Percentiles rank a stretch among this genome's conserved stretches.
These are phyloP conservation scores for Pachymerium ferrugineum DNA, from an alignment of 2,888 invertebrate species.

Conservation along the genomic window DNA sequence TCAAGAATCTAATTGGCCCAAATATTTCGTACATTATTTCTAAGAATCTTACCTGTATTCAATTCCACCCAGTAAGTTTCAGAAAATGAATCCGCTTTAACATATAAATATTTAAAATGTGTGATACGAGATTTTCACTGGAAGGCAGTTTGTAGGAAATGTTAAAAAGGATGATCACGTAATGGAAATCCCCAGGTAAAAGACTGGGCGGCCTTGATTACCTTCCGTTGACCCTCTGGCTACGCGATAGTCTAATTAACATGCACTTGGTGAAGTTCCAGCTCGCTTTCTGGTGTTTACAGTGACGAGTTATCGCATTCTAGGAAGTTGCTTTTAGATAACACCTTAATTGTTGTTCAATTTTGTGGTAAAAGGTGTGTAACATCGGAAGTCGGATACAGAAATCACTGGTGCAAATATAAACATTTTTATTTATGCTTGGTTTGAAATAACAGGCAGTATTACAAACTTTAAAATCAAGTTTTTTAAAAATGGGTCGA, in stretches of 20 bases:
- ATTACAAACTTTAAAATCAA: too few species aligned
- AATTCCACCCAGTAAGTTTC: constrained; percentile 12
- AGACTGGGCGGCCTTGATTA: background rate
- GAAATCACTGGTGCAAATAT: too few species aligned
- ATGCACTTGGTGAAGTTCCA: background rate
- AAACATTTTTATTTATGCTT: too few species aligned
- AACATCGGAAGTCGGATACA: too few species aligned
- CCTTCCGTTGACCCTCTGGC: constrained; percentile 17
- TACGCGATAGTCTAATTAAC: background rate
- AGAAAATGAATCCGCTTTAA: too few species aligned
- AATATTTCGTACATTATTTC: background rate
- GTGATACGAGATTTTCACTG: background rate
- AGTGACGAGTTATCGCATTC: background rate
- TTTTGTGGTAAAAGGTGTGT: too few species aligned
- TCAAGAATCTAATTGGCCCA: background rate
- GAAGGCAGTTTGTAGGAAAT: background rate
- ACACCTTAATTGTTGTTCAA: too few species aligned
- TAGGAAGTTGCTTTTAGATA: too few species aligned
- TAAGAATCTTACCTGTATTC: background rate
- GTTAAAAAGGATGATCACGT: background rate
- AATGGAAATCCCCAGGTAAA: background rate
- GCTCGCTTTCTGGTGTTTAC: background rate
- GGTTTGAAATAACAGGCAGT: too few species aligned
- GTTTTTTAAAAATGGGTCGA: too few species aligned
- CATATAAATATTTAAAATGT: background rate